Percentiles rank a stretch among this genome's conserved stretches.
phyloP scores from a whole-genome alignment of 1,140 invertebrate species.

The Coptotermes formosanus region DNA sequence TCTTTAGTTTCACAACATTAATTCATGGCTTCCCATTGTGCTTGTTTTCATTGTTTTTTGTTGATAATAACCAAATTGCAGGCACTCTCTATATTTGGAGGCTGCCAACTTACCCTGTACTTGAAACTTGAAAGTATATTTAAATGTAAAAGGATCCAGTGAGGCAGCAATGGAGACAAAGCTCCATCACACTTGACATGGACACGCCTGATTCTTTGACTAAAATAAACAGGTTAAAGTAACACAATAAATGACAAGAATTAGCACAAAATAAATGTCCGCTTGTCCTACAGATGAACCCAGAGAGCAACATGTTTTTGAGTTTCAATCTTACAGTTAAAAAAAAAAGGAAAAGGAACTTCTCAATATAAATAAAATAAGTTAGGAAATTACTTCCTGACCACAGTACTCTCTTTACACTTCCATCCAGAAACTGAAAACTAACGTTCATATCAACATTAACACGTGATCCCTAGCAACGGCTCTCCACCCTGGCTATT shows the following conservation, averaged over 20 bases:
- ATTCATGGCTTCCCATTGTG: background rate
- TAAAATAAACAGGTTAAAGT: background rate
- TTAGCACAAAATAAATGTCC: background rate
- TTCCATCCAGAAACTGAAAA: background rate
- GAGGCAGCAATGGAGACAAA: background rate
- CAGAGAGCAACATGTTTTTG: constrained; percentile 5
- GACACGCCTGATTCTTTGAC: background rate
- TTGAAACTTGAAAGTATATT: background rate
- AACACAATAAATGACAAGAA: background rate
- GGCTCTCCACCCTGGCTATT: background rate
- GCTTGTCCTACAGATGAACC: background rate
- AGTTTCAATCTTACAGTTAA: background rate
- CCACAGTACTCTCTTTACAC: background rate
- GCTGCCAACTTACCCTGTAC: constrained; percentile 1
- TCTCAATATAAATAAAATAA: constrained; percentile 17
- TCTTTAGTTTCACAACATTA: background rate
- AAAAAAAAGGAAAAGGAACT: background rate
- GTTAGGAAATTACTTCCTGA: background rate
- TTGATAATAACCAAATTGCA: background rate
- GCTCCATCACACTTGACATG: background rate
- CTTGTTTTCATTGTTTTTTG: background rate
- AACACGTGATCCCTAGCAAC: background rate
- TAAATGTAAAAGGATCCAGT: background rate
- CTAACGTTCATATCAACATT: background rate
- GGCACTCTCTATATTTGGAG: background rate